A percentile compares a stretch with the other conserved stretches of the same genome.
These are phyloP conservation scores for Acrobasis repandana DNA, from an alignment of 2,888 invertebrate genomes.

Conservation along the genomic window DNA sequence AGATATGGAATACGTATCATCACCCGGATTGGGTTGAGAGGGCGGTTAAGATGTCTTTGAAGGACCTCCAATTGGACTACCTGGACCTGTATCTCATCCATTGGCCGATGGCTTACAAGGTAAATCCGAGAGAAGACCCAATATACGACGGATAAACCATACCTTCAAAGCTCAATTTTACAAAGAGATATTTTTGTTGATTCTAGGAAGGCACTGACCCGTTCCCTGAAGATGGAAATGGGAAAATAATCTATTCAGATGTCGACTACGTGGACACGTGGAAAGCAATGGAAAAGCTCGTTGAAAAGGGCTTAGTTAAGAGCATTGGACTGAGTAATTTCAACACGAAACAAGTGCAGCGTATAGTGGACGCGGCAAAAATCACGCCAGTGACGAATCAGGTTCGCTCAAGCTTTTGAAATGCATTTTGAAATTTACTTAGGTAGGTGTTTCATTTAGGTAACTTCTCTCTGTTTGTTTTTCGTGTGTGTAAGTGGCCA, in stretches of 20 bases:
- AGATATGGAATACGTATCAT: conserved; percentile 86
- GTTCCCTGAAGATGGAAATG: conserved; percentile 81
- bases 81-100: conserved; percentile 93
- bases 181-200: conserved; percentile 20
- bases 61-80: conserved; percentile 88
- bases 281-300: conserved; percentile 86
- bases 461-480: too few species aligned
- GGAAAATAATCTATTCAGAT: conserved; percentile 81
- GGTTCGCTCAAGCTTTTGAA: conserved; percentile 47
- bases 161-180: not conserved
- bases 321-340: conserved; percentile 90
- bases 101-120: conserved; percentile 92
- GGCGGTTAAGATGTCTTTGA: conserved; percentile 85
- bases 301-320: conserved; percentile 84
- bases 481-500: too few species aligned
- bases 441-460: too few species aligned
- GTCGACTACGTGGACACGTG: conserved; percentile 87
- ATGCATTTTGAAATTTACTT: not conserved
- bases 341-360: conserved; percentile 86
- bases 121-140: conserved; percentile 44
- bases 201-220: conserved; percentile 82
- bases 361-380: conserved; percentile 80
- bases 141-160: conserved; percentile 20
- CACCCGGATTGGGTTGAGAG: conserved; percentile 86
- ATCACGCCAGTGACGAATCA: conserved; percentile 84